Percentiles rank a stretch among this genome's conserved stretches.
Conservation (phyloP, 2,797 vertebrate species). For the Gymnothorax reevesii region DNA sequence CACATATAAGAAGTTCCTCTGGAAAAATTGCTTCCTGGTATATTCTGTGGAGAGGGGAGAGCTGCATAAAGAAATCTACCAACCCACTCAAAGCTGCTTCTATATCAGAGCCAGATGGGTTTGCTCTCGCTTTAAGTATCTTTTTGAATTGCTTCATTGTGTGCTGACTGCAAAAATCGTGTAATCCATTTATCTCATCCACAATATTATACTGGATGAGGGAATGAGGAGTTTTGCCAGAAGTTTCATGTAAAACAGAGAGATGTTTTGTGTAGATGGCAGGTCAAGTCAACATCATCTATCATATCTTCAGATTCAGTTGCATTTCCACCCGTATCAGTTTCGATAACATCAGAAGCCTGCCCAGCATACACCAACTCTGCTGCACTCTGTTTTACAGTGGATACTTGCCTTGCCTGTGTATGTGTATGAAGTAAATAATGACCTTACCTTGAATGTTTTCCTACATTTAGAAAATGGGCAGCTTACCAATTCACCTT, state of each 20-base stretch:
- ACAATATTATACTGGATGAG: no score
- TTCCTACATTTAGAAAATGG: constrained; percentile 28
- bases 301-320: constrained; percentile 17
- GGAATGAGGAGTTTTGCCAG: no score
- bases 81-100: constrained; percentile 18
- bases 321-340: neutral
- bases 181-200: no score
- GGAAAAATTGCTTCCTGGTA: constrained; percentile 9
- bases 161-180: neutral
- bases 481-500: constrained; percentile 24
- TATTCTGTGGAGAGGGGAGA: constrained; percentile 14
- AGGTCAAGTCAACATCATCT: neutral
- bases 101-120: constrained; percentile 12
- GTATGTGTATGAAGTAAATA: constrained; percentile 25
- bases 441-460: constrained; percentile 25
- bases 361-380: constrained; percentile 11
- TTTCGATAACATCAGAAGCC: constrained; percentile 21
- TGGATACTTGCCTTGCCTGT: constrained; percentile 11
- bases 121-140: constrained; percentile 16
- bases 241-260: no score
- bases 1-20: constrained; percentile 16
- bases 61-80: constrained; percentile 11
- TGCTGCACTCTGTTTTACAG: constrained; percentile 6
- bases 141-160: constrained; percentile 27
- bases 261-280: no score